These are phyloP conservation scores for Excalfactoria chinensis DNA, from an alignment of 2,113 vertebrate species.

Conservation along the genomic window DNA sequence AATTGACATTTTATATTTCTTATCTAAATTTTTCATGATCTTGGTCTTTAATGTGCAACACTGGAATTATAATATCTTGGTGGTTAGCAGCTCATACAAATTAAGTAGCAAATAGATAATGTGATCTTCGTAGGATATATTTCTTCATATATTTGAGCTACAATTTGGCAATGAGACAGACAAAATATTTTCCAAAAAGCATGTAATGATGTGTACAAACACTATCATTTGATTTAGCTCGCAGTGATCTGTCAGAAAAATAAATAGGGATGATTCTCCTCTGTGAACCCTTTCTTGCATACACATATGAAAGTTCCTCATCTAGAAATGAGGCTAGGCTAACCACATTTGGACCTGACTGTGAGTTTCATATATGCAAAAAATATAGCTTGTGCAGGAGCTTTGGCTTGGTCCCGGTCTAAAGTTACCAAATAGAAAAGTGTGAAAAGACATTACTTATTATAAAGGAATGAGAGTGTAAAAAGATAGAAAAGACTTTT, in stretches of 20 bases:
- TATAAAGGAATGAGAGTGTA: not conserved
- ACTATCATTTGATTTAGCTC: not conserved
- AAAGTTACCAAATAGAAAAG: not conserved
- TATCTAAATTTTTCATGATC: not conserved
- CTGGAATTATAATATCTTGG: not conserved
- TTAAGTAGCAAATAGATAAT: not conserved
- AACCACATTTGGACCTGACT: not conserved
- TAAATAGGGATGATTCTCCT: not conserved
- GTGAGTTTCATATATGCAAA: not conserved
- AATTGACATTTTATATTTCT: not conserved
- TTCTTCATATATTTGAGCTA: not conserved
- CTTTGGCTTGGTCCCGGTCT: not conserved
- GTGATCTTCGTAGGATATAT: not conserved
- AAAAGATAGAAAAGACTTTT: not conserved
- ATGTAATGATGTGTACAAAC: not conserved
- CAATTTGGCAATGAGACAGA: not conserved
- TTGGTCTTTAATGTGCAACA: not conserved
- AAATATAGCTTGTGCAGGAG: not conserved
- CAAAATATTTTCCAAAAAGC: not conserved
- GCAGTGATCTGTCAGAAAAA: not conserved
- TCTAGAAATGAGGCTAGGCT: not conserved
- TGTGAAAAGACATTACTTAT: not conserved
- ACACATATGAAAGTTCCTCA: not conserved
- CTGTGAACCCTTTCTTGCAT: not conserved
- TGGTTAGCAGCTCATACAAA: not conserved